These are phyloP conservation scores for Sycobia sp. DNA, from an alignment of 1,140 invertebrate genomes.

Conservation along the genomic window DNA sequence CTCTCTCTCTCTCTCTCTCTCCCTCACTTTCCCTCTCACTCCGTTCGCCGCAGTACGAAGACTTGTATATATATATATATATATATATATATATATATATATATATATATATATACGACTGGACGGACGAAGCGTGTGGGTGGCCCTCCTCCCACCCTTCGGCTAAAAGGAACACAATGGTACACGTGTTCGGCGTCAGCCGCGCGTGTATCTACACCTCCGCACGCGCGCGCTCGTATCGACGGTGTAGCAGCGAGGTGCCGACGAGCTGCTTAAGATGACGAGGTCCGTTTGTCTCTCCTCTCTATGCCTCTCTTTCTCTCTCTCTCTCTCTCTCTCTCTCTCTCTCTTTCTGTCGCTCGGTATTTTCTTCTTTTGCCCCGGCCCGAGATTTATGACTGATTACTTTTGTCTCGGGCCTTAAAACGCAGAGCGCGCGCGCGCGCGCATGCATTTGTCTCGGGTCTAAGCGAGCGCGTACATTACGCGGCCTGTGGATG, in stretches of 20 bases:
- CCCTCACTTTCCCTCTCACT: no score
- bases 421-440: background rate
- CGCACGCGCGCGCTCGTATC: background rate
- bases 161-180: constrained; percentile 23
- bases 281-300: constrained; percentile 23
- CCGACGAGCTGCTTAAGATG: background rate
- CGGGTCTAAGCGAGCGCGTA: background rate
- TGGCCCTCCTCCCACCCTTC: constrained; percentile 6
- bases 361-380: no score
- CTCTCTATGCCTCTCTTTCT: no score
- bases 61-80: no score
- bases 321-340: no score
- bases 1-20: no score
- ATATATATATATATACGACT: no score
- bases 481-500: no score
- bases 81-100: no score
- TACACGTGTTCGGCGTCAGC: constrained; percentile 30
- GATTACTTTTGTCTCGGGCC: constrained; percentile 23
- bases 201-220: background rate
- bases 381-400: constrained; percentile 26
- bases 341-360: no score
- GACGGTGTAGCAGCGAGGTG: constrained; percentile 3
- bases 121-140: background rate
- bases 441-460: constrained; percentile 30
- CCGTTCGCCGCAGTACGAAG: no score